Conservation (phyloP, 2,797 vertebrate genomes). For the Tinamus major region DNA sequence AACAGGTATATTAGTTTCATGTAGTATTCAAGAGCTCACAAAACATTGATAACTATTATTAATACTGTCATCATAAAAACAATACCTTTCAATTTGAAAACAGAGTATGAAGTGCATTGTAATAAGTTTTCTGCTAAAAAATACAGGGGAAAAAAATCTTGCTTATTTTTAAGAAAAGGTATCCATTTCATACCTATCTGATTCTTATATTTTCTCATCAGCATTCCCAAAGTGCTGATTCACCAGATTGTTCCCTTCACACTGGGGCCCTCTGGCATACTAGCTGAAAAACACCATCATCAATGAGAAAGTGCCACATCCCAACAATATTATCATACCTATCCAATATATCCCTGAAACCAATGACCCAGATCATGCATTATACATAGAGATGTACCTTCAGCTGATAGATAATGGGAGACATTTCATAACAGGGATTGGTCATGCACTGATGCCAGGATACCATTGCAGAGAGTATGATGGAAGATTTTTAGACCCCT, state of each 20-base stretch:
- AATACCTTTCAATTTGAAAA: not conserved
- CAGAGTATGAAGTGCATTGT: not conserved
- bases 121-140: not conserved
- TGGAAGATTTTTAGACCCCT: not conserved
- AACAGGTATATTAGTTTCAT: not conserved
- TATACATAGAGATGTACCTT: not conserved
- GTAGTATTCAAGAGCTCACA: not conserved
- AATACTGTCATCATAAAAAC: not conserved
- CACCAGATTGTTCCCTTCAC: not conserved
- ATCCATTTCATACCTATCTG: fast-evolving
- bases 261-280: not conserved
- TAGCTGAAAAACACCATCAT: not conserved
- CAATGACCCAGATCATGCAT: not conserved
- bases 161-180: not conserved
- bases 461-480: not conserved
- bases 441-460: not conserved
- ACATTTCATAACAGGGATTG: not conserved
- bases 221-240: not conserved
- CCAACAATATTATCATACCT: not conserved
- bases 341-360: not conserved
- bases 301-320: not conserved
- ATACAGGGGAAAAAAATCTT: not conserved
- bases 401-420: not conserved
- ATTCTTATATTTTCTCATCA: not conserved
- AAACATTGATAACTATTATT: not conserved